Evolutionary conservation across 2,797 vertebrate genomes (phyloP), one percentile per base, ranked within the genome.

Genomic region (Myotis findleyi): DNA sequence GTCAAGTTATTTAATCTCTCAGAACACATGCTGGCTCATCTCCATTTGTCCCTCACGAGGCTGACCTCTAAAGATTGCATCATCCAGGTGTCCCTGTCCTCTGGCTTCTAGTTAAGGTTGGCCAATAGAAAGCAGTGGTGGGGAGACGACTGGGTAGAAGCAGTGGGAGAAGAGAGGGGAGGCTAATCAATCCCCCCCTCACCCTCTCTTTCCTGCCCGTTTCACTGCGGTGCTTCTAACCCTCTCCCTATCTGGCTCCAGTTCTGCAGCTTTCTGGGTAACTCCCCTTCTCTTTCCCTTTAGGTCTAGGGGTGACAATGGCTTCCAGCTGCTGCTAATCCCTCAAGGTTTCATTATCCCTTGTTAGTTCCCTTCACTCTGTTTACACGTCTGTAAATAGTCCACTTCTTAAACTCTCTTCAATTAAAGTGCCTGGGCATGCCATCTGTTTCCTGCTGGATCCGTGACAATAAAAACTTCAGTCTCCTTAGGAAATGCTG

Each of bases 361-460:
- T 71, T 62, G 27, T 47, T 89, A 76, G 68, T 53, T 62, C 55
- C 64, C 75, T 87, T 53, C 83, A 23, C 36, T 96, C 73, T 66
- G 66, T 55, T 73, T 71, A 85, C 12, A 86, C 16, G 20, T 93
- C 62, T 49, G 20, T 72, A 88, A 89, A 27, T 3, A 73, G n/a
- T 71, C 77, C 38, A 3, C 51, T 89, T 27, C 44, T 81, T 89
- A 71, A 83, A 89, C 3, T 66, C 64, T 91, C 51, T 81, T 91
- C 79, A 3, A 2, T 80, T 13, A 79, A 89, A 44, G 30, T 53
- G 33, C 49, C 14, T 21, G 33, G 36, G 68, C 25, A 49, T 5
- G 0, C 75, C 76, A 41, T 36, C 59, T 89, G 59, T 72, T 82
- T 95, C 53, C 87, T 91, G 66, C 13, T 95, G 68, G 17, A 62